These are phyloP conservation scores for Conomelus anceps DNA, from an alignment of 2,888 invertebrate species.

Conservation along the genomic window DNA sequence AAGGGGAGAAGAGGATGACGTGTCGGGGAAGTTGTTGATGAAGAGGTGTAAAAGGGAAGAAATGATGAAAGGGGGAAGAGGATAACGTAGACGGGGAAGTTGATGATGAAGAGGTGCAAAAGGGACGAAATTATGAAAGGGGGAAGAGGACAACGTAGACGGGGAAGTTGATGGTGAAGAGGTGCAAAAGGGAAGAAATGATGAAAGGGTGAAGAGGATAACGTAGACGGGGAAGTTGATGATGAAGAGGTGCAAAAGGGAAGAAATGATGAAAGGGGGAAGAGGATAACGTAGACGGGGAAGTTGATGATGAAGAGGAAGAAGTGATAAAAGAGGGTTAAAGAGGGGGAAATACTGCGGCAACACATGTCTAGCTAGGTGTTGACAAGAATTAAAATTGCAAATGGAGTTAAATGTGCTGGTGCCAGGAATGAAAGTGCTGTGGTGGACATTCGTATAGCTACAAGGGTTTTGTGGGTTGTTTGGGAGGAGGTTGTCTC, in stretches of 20 bases:
- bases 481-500: not conserved
- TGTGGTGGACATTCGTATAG: not conserved
- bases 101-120: too few species aligned
- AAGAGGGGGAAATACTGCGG: not conserved
- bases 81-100: too few species aligned
- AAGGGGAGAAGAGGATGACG: too few species aligned
- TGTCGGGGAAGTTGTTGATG: not conserved
- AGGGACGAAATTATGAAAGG: too few species aligned
- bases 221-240: too few species aligned
- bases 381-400: constrained; percentile 12
- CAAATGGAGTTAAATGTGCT: not conserved
- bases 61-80: not conserved
- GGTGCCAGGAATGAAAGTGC: not conserved
- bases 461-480: not conserved
- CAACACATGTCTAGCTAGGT: constrained; percentile 11
- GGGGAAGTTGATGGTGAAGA: too few species aligned
- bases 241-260: not conserved
- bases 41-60: not conserved
- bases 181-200: too few species aligned
- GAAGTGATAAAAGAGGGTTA: not conserved
- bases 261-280: not conserved
- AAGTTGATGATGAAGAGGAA: not conserved
- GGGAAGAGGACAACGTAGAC: too few species aligned
- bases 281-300: not conserved
- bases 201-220: too few species aligned